Evolutionary conservation across 2,797 vertebrate genomes (phyloP).

Genomic region (Erithacus rubecula): DNA sequence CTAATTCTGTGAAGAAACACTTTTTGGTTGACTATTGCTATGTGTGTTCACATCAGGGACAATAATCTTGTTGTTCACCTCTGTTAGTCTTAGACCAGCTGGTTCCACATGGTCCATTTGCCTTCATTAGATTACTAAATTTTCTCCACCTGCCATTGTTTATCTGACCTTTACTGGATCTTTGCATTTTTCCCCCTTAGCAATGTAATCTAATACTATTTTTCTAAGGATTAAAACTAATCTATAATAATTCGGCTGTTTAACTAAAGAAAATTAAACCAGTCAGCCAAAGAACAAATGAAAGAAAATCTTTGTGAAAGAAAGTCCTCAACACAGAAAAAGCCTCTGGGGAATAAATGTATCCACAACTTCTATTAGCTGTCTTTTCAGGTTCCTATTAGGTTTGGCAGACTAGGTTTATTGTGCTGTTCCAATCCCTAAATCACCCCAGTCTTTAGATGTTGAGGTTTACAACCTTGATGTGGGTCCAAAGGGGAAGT

Average conservation of each 20-base stretch:
- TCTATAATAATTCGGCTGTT: not conserved
- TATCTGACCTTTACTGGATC: not conserved
- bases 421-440: not conserved
- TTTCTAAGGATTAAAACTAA: not conserved
- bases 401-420: not conserved
- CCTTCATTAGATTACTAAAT: not conserved
- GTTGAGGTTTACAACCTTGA: not conserved
- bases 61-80: not conserved
- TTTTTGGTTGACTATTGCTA: not conserved
- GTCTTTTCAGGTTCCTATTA: not conserved
- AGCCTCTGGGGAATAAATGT: not conserved
- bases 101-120: not conserved
- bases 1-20: not conserved
- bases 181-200: not conserved
- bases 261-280: not conserved
- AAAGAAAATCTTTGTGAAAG: not conserved
- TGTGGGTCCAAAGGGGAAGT: not conserved
- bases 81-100: not conserved
- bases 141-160: not conserved
- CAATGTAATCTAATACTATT: not conserved
- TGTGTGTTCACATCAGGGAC: not conserved
- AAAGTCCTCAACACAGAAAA: not conserved
- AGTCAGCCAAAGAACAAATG: not conserved
- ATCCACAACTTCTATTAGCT: not conserved
- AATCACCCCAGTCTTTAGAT: not conserved